Evolutionary conservation across 2,797 vertebrate species (phyloP).

Genomic region (Tolypeutes matacus): DNA sequence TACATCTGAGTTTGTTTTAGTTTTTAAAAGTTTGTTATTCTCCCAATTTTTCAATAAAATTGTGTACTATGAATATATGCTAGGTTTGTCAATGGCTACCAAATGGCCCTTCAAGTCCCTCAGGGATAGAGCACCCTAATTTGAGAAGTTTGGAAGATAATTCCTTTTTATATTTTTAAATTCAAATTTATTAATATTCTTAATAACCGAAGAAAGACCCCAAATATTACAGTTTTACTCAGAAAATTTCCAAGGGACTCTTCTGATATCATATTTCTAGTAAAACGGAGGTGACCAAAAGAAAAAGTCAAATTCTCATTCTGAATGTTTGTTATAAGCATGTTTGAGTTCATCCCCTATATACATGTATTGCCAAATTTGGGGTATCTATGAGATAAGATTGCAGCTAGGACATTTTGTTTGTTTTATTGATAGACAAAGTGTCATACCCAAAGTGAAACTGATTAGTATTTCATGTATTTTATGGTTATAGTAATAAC

Average conservation of each 20-base stretch:
- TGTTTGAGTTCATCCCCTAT: constrained; percentile 40
- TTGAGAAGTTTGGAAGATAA: constrained; percentile 46
- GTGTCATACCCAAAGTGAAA: constrained; percentile 31
- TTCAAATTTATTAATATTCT: constrained; percentile 35
- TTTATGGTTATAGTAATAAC: constrained; percentile 56
- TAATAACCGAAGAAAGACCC: constrained; percentile 37
- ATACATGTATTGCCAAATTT: constrained; percentile 49
- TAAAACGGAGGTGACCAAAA: background rate
- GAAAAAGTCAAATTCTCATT: background rate
- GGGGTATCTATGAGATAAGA: background rate
- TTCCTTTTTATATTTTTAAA: constrained; percentile 52
- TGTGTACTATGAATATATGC: background rate
- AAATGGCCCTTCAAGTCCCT: background rate
- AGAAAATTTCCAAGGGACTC: constrained; percentile 7
- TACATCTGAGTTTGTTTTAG: constrained; percentile 24
- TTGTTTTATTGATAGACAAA: background rate
- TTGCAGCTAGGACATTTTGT: constrained; percentile 46
- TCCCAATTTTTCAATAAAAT: constrained; percentile 20
- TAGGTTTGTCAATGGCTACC: background rate
- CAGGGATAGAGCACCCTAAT: background rate
- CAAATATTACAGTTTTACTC: constrained; percentile 42
- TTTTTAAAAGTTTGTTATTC: constrained; percentile 56
- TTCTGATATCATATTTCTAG: constrained; percentile 59
- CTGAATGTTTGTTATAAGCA: background rate
- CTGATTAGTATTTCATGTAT: background rate